phyloP scores from a whole-genome alignment of 2,113 vertebrate species.

The Poeciliopsis turrubarensis region DNA sequence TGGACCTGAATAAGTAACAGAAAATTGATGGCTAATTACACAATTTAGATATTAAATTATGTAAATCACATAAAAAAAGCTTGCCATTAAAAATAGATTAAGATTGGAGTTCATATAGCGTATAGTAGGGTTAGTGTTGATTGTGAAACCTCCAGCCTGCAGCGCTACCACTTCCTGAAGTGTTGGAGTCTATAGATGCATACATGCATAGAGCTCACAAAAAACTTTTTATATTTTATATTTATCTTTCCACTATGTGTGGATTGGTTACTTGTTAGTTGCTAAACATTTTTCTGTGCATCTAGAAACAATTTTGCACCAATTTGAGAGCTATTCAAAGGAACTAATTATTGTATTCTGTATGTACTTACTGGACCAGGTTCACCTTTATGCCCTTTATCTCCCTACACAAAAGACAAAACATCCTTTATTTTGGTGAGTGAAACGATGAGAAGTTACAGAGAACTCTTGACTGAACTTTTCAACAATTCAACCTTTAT shows the following conservation, averaged over 20 bases:
- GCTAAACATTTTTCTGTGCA: background rate
- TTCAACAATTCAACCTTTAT: slow-evolving; percentile 66
- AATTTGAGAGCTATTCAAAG: background rate
- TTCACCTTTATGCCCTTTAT: slow-evolving; percentile 76
- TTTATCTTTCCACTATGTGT: too few species aligned
- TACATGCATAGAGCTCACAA: background rate
- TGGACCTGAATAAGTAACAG: slow-evolving; percentile 1
- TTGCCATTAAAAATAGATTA: background rate
- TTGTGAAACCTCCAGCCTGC: background rate
- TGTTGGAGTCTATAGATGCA: background rate
- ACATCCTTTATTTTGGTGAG: slow-evolving; percentile 3
- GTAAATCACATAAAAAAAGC: background rate
- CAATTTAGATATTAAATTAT: slow-evolving; percentile 1
- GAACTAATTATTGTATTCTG: background rate
- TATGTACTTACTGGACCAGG: slow-evolving; percentile 67
- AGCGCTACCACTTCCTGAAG: background rate
- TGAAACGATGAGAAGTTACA: background rate
- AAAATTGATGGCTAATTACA: slow-evolving; percentile 13
- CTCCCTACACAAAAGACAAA: slow-evolving; percentile 69
- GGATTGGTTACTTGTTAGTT: background rate
- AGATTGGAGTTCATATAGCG: background rate
- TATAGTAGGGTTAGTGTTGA: background rate
- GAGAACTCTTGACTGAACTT: background rate
- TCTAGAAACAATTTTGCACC: background rate
- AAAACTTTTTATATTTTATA: too few species aligned